A percentile compares a stretch with the other conserved stretches of the same genome.
phyloP scores from a whole-genome alignment of 2,113 vertebrate species.

The Typhlomys cinereus region DNA sequence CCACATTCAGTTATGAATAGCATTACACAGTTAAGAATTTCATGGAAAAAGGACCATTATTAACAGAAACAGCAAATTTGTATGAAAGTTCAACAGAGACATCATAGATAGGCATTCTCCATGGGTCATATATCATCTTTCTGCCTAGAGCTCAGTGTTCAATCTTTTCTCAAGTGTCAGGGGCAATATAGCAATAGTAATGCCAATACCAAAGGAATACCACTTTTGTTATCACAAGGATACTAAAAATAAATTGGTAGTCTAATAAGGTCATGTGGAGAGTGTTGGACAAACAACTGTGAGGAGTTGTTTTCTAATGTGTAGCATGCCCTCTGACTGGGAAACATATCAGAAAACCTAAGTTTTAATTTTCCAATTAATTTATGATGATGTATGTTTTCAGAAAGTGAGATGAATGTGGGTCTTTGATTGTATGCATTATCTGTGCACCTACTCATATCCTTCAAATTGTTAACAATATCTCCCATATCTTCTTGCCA shows the following conservation, averaged over 20 bases:
- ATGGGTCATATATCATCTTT: neutral
- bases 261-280: neutral
- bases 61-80: neutral
- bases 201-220: neutral
- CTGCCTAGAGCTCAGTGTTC: neutral
- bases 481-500: neutral
- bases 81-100: neutral
- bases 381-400: neutral
- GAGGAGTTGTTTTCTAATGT: neutral
- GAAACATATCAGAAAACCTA: neutral
- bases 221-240: neutral
- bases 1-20: neutral
- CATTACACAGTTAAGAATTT: neutral
- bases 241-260: neutral
- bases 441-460: neutral
- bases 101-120: neutral
- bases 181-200: neutral
- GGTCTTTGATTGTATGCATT: neutral
- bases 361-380: neutral
- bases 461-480: neutral
- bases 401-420: neutral
- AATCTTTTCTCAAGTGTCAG: neutral
- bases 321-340: neutral
- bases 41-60: neutral
- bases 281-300: neutral